Evolutionary conservation across 1,140 invertebrate genomes (phyloP), one percentile per base, ranked within the genome.

Genomic region (Drosophila parvula): DNA sequence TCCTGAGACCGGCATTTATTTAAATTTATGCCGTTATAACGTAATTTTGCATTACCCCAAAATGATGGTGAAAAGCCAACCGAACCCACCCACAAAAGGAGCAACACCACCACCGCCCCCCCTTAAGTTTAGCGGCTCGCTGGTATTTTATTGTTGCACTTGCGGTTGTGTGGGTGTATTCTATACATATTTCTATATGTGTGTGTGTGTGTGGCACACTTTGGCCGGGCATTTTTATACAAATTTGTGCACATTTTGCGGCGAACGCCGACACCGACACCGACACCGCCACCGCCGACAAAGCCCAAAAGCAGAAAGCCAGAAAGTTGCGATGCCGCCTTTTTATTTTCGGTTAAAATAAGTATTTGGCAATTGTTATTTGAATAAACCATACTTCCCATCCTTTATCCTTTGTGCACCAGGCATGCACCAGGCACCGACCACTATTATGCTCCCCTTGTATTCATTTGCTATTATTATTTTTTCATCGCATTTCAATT

Each of bases 1-100:
- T 91, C 90, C 90, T 83, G 71, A 91, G 85, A 91, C 90, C 90
- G 90, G 85, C 90, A 91, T 91, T 91, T 91, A 91, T 91, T 91
- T 91, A 91, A 91, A 91, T 91, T 91, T 91, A 91, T 91, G 77
- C 90, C 90, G 89, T 91, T 91, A 89, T 89, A 89, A 90, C 85
- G 85, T 90, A 90, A 90, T 90, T 90, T 90, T 85, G 84, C 85
- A 90, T 90, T 89, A 89, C 84, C 84, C 79, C 62, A 76, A 83
- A 89, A 89, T 79, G 81, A 84, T 80, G 85, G 79, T 77, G 71
- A 64, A 28, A 64, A 50, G 45, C 47, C 47, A 50, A 62, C n/a
- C n/a, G n/a, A n/a, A n/a, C 41, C 61, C 34, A 40, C 32, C 41
- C 47, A 30, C 10, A 55, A 28, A n/a, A 53, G 30, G 34, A 41